Base-by-base conservation (phyloP, 2,888 invertebrate species). In the Julus scandinavius region DNA sequence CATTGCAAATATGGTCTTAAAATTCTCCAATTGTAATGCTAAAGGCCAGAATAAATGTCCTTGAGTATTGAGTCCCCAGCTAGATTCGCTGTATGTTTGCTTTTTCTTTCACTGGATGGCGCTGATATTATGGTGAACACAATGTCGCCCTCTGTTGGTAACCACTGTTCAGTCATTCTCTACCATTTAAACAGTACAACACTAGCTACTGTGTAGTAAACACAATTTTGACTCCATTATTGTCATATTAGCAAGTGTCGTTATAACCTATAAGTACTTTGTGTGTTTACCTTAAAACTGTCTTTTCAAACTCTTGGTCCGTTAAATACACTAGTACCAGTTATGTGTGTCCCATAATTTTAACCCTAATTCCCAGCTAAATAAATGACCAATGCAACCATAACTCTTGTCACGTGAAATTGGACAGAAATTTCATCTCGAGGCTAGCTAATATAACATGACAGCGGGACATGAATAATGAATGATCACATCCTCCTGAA, bases 401-500 rank as follows among this genome's bases (percentile, higher is more conserved):
- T 5, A 29, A 72, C 58, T 63, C 72, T 29, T 72, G 72, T 72
- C 72, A 72, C n/a, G 20, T 72, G 20, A 20, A 72, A 29, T 72
- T 72, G 72, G 72, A 72, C 72, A 72, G 29, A 72, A 54, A 9
- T 6, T 72, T 72, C 72, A 72, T 29, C 29, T 63, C 29, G 20
- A 72, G 20, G 72, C 72, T 29, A 11, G 29, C 72, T 72, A 72
- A 72, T 72, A 29, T 17, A 20, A 72, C 29, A 20, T 72, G 72
- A 72, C 72, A 72, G 72, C 72, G 29, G 72, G 20, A 29, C 72
- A 72, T 72, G 72, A 72, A 72, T 72, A 72, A 72, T 72, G 72
- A 29, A 72, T 72, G 1, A 29, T 72, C 72, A 72, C 72, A 72
- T 72, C 72, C 72, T 72, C 72, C 72, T 72, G 72, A 72, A 72